phyloP scores from a whole-genome alignment of 1,140 invertebrate species.

The Philopotamus ludificatus region DNA sequence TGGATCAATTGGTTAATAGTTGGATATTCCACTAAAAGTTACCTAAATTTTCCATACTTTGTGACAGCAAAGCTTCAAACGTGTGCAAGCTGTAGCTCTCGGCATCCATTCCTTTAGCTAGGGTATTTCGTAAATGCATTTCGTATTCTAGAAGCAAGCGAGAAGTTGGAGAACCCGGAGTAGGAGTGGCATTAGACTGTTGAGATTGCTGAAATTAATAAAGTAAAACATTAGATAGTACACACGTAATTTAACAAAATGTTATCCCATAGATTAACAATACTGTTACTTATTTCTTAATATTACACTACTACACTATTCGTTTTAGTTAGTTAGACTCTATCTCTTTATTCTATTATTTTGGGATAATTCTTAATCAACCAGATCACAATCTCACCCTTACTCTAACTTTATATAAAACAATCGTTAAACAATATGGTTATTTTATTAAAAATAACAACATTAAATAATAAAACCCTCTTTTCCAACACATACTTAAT shows the following conservation, averaged over 20 bases:
- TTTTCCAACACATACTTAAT: too few relatives aligned
- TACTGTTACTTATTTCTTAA: too few relatives aligned
- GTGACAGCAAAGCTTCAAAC: constrained; percentile 87
- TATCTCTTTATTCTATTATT: too few relatives aligned
- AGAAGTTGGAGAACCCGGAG: constrained; percentile 83
- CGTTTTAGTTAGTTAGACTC: too few relatives aligned
- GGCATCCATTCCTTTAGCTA: constrained; percentile 93
- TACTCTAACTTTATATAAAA: too few relatives aligned
- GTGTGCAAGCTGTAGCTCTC: constrained; percentile 92
- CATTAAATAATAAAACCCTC: too few relatives aligned
- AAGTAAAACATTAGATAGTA: background rate
- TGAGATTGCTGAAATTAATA: constrained; percentile 49
- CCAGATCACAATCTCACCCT: too few relatives aligned
- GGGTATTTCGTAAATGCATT: constrained; percentile 89
- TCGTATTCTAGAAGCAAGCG: constrained; percentile 89
- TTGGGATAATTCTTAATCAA: too few relatives aligned
- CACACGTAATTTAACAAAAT: background rate
- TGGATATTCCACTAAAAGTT: constrained; percentile 43
- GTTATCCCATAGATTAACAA: background rate
- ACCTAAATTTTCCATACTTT: constrained; percentile 95
- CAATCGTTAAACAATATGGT: too few relatives aligned
- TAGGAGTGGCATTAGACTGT: constrained; percentile 64
- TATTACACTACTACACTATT: too few relatives aligned
- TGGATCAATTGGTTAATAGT: background rate
- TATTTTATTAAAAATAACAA: too few relatives aligned